Evolutionary conservation across 2,797 vertebrate genomes (phyloP).

Genomic region (Staurois parvus): DNA sequence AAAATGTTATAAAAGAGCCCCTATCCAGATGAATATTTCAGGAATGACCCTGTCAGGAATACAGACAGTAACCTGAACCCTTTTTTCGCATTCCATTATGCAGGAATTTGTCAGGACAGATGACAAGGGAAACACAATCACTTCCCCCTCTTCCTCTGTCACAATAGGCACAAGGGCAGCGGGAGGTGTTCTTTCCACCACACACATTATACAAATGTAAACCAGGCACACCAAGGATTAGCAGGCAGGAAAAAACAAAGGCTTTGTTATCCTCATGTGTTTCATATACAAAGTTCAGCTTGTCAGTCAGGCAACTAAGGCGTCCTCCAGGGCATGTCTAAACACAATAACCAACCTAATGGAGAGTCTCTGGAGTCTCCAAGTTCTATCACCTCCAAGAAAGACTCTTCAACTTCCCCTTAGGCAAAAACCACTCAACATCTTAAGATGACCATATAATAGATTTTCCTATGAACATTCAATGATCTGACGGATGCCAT

Average conservation of each 20-base stretch:
- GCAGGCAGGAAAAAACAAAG: background rate
- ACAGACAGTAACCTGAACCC: background rate
- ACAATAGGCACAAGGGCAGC: constrained; percentile 8
- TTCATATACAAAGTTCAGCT: background rate
- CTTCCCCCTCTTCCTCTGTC: background rate
- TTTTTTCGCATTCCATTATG: background rate
- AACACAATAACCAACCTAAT: constrained; percentile 22
- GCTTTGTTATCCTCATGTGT: background rate
- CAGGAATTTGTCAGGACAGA: constrained; percentile 9
- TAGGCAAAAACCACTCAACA: background rate
- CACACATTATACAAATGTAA: constrained; percentile 23
- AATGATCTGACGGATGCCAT: too few species aligned
- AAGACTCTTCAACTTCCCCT: background rate
- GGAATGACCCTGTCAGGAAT: background rate
- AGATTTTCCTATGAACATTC: too few species aligned
- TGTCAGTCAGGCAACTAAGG: background rate
- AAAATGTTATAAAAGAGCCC: background rate
- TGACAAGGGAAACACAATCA: constrained; percentile 23
- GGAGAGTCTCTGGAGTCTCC: background rate
- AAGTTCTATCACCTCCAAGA: background rate
- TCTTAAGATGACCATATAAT: too few species aligned
- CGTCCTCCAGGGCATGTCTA: background rate
- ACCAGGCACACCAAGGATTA: constrained; percentile 25
- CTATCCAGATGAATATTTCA: background rate
- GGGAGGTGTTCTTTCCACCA: constrained; percentile 4